Base-by-base conservation (phyloP, 1,140 invertebrate genomes). In the Drosophila guanche region DNA sequence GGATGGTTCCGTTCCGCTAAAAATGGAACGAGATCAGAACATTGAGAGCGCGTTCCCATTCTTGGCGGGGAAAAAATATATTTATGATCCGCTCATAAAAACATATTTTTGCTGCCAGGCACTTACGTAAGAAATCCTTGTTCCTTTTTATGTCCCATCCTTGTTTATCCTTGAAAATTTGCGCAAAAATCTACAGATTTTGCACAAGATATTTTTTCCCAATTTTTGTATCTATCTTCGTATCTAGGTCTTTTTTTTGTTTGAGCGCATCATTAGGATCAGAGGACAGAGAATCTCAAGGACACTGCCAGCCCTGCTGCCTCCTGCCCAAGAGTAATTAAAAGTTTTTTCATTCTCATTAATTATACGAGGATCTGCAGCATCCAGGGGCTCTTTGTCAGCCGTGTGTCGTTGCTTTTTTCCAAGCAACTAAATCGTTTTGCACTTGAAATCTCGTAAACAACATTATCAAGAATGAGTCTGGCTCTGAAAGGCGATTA, bases 11-110 rank as follows among this genome's bases (percentile, higher is more conserved):
- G 29, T 75, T 75, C 71, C 71, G 61, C 72, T 75, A 75, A 75
- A 75, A 75, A 75, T 88, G 81, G 70, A 86, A 86, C 81, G 73
- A 86, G 83, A 88, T 89, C 84, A 88, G 83, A 88, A 88, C 83
- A 88, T 88, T 53, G 84, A 88, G 83, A 88, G 71, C 83, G 83
- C 75, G 78, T 76, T 88, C 67, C 77, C 76, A 88, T 88, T 88
- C 83, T 88, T 43, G 46, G 7, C 46, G 16, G 65, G 41, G 46
- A 25, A 53, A 27, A 73, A 80, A 85, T 77, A 77, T 73, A 66
- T 86, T 88, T 86, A 86, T 83, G 83, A 83, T 59, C 33, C 62
- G 43, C 59, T 56, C 83, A 76, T 86, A 86, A 86, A 86, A 86
- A 77, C 58, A 47, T 67, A 66, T 59, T 73, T 72, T 55, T 57